A percentile compares a stretch with the other conserved stretches of the same genome.
Evolutionary conservation across 2,113 vertebrate genomes (phyloP).

Genomic region (Beaufortia kweichowensis): DNA sequence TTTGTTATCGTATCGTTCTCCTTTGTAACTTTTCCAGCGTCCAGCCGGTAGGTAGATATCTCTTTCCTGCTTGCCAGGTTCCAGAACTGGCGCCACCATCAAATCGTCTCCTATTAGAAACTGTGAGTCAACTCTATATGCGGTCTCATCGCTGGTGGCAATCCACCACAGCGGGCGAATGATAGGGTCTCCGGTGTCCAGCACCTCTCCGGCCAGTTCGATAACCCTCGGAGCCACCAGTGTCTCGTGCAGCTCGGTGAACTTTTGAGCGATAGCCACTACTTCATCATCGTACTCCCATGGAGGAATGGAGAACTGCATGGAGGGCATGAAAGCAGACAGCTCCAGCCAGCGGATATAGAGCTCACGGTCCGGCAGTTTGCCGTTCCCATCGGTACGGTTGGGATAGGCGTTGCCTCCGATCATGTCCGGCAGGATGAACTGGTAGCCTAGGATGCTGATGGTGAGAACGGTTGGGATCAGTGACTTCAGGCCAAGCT

Average conservation of each 20-base stretch:
- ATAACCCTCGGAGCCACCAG: conserved; percentile 89
- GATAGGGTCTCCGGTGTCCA: conserved; percentile 89
- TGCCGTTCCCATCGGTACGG: conserved; percentile 68
- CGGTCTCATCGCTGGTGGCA: conserved; percentile 82
- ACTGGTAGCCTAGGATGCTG: conserved; percentile 92
- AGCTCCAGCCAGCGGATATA: conserved; percentile 97
- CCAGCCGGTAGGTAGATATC: conserved; percentile 92
- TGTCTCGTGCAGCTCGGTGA: conserved; percentile 84
- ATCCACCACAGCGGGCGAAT: conserved; percentile 98
- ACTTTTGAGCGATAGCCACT: conserved; percentile 89
- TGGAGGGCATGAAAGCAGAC: conserved; percentile 94
- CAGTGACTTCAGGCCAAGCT: conserved; percentile 90
- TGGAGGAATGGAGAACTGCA: conserved; percentile 96
- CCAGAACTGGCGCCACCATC: conserved; percentile 93
- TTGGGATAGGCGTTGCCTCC: conserved; percentile 81
- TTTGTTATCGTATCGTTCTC: conserved; percentile 89
- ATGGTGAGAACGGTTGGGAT: conserved; percentile 93
- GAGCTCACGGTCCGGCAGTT: conserved; percentile 87
- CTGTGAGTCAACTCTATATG: conserved; percentile 92
- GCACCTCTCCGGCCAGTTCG: conserved; percentile 88
- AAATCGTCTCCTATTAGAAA: conserved; percentile 96
- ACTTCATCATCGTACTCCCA: conserved; percentile 92
- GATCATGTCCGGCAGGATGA: conserved; percentile 88
- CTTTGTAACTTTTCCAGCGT: conserved; percentile 95
- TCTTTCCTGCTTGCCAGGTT: conserved; percentile 90